phyloP scores from a whole-genome alignment of 2,797 vertebrate genomes.

The Alauda arvensis region DNA sequence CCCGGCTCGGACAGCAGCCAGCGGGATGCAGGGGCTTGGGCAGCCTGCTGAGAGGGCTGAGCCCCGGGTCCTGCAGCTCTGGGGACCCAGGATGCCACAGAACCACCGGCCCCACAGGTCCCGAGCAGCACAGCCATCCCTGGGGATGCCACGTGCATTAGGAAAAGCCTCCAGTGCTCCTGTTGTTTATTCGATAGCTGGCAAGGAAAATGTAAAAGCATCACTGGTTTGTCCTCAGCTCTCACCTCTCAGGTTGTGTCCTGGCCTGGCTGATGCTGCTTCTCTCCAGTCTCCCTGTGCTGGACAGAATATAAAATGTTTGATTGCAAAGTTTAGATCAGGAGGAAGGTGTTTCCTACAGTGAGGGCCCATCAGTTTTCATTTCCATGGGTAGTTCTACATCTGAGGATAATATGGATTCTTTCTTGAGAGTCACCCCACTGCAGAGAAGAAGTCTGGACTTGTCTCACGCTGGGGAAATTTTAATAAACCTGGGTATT shows the following conservation, averaged over 20 bases:
- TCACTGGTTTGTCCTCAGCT: fast-evolving
- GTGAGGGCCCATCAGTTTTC: not conserved
- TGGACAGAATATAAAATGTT: not conserved
- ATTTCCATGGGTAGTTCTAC: not conserved
- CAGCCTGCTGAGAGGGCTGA: not conserved
- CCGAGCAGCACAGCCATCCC: not conserved
- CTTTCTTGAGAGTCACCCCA: not conserved
- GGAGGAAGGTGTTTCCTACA: not conserved
- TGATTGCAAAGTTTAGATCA: not conserved
- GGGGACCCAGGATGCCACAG: not conserved
- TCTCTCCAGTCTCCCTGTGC: not conserved
- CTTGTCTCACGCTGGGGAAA: not conserved
- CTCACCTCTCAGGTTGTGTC: not conserved
- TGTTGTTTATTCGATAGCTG: not conserved
- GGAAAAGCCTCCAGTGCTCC: not conserved
- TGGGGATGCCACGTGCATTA: fast-evolving
- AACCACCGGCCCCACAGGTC: fast-evolving
- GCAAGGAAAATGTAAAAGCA: fast-evolving
- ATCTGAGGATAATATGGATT: not conserved
- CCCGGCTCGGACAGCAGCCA: not conserved
- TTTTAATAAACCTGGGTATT: not conserved
- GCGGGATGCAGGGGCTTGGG: not conserved
- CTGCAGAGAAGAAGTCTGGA: too few species aligned
- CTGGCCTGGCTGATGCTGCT: not conserved
- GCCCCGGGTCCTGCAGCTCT: not conserved